Conservation (phyloP, 2,113 vertebrate species). For the Cettia cetti region DNA sequence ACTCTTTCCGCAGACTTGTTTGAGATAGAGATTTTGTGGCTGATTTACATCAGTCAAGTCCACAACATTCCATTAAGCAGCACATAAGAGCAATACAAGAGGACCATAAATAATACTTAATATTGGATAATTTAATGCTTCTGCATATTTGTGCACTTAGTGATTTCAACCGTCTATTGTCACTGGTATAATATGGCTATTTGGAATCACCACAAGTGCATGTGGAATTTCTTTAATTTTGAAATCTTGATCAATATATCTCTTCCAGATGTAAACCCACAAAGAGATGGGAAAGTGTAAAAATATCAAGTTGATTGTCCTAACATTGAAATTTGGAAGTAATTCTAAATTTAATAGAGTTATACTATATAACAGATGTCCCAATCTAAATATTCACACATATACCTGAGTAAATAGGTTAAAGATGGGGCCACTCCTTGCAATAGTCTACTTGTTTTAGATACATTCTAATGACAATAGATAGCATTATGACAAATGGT, state of each 20-base stretch:
- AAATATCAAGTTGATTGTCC: background rate
- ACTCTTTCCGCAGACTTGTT: background rate
- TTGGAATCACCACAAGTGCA: background rate
- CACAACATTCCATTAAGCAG: background rate
- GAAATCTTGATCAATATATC: background rate
- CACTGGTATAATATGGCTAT: background rate
- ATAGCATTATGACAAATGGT: background rate
- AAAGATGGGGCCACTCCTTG: background rate
- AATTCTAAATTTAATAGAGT: background rate
- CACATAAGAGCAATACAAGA: background rate
- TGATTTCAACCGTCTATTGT: background rate
- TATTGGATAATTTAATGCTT: background rate
- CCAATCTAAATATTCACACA: background rate
- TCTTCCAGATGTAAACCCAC: background rate
- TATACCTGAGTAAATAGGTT: background rate
- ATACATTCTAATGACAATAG: background rate
- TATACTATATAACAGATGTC: background rate
- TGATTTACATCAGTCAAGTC: background rate
- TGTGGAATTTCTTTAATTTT: background rate
- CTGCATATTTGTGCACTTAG: background rate
- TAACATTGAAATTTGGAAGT: background rate
- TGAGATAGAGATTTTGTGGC: background rate
- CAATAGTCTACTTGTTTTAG: background rate
- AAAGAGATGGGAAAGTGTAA: background rate
- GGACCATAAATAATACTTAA: background rate